Conservation (phyloP, 2,888 invertebrate genomes). For the Pseudolycoriella hygida region DNA sequence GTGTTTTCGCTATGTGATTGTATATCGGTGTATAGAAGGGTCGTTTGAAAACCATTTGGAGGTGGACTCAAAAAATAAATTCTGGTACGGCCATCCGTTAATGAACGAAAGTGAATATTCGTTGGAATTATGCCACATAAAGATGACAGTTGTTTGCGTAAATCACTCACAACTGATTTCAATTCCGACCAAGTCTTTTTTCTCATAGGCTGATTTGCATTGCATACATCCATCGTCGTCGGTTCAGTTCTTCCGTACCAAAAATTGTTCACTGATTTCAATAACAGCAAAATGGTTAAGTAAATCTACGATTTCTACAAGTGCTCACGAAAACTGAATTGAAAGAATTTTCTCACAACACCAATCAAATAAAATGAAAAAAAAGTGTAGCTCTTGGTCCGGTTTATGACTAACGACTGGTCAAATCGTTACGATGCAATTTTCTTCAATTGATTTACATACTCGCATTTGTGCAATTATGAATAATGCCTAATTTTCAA, state of each 20-base stretch:
- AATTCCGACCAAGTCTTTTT: constrained; percentile 61
- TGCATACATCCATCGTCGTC: not conserved
- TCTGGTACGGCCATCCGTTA: constrained; percentile 62
- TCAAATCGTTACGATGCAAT: no score
- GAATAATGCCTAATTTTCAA: no score
- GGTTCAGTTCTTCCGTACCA: not conserved
- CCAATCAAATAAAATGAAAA: no score
- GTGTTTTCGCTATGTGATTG: constrained; percentile 13
- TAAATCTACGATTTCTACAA: no score
- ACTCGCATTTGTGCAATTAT: no score
- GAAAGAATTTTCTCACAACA: no score
- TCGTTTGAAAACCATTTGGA: constrained; percentile 73
- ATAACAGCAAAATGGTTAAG: no score
- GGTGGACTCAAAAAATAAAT: constrained; percentile 83
- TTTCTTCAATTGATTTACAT: no score
- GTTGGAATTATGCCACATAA: constrained; percentile 68
- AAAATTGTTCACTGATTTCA: no score
- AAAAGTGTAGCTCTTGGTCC: no score
- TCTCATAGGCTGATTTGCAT: not conserved
- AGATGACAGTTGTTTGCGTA: constrained; percentile 58
- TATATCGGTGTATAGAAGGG: constrained; percentile 73
- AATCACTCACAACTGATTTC: constrained; percentile 59
- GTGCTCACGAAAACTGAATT: no score
- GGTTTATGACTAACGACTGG: no score
- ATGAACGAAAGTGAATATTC: constrained; percentile 60